Base-by-base conservation (phyloP, 2,888 invertebrate genomes). In the Altica lythri region DNA sequence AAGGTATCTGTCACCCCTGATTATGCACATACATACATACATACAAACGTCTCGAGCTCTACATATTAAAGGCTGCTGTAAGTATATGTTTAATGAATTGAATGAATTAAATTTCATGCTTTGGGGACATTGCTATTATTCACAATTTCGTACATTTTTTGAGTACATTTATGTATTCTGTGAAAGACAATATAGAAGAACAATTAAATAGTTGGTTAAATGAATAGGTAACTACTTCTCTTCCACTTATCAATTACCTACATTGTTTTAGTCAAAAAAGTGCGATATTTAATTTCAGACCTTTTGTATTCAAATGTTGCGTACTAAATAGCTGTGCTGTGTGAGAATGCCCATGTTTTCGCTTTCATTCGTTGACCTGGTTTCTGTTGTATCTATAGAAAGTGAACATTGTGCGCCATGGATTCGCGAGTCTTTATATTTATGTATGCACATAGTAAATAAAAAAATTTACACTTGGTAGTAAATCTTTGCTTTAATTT, bases 351-450 rank as follows among this genome's bases (percentile, higher is more conserved):
- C 68, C 65, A 68, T 65, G 67, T 73, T 74, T 74, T 74, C 75
- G 73, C 75, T 74, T 75, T 75, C 72, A 72, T 73, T 73, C 67
- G 66, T 53, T 74, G 75, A 74, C 73, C 60, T 60, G 73, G 72
- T 75, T 76, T 75, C 71, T 66, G 73, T 69, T 71, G 72, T 73
- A 72, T 72, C 72, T 72, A 49, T 49, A 75, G 75, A 76, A 76
- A 76, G 75, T 74, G 65, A 66, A 69, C 66, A 38, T 30, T n/a
- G 37, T 14, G 12, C 14, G 8, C 1, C 22, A 22, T 40, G 4
- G 19, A 40, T 40, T 40, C 25, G 40, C 40, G 22, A 40, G 13
- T 9, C 22, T 19, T 9, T 9, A 16, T 34, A 34, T 34, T 34
- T 10, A 40, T 40, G 19, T 17, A 25, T 25, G 40, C 40, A 40